These are phyloP conservation scores for Kryptolebias ocellatus DNA, from an alignment of 2,797 vertebrate genomes.

Conservation along the genomic window DNA sequence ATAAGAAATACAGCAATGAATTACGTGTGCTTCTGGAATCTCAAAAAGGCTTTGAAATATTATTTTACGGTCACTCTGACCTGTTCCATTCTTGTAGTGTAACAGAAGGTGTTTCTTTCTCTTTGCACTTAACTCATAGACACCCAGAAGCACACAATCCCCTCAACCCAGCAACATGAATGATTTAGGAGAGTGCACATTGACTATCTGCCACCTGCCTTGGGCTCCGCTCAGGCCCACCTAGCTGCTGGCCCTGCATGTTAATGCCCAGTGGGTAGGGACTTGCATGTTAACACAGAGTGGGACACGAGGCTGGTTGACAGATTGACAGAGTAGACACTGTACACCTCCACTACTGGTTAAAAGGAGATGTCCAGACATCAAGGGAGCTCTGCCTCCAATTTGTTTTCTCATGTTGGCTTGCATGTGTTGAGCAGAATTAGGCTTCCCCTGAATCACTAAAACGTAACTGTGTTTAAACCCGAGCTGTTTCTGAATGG, in stretches of 20 bases:
- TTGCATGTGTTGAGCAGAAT: slow-evolving; percentile 1
- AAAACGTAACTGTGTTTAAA: slow-evolving; percentile 1
- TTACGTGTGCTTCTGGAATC: slow-evolving; percentile 28
- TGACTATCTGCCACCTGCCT: slow-evolving; percentile 84
- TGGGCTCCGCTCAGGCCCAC: slow-evolving; percentile 74
- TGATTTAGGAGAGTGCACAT: slow-evolving; percentile 83
- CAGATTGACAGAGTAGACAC: slow-evolving; percentile 63
- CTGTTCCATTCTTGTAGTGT: slow-evolving; percentile 50
- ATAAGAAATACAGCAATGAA: slow-evolving; percentile 45
- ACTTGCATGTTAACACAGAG: slow-evolving; percentile 76
- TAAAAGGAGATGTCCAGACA: slow-evolving; percentile 42
- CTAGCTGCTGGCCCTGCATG: slow-evolving; percentile 78
- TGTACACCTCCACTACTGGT: slow-evolving; percentile 37
- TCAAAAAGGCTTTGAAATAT: slow-evolving; percentile 35
- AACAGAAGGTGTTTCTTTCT: slow-evolving; percentile 34
- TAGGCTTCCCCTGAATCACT: slow-evolving; percentile 8
- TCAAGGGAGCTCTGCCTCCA: slow-evolving; percentile 32
- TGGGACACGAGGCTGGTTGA: slow-evolving; percentile 59
- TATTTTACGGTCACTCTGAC: slow-evolving; percentile 37
- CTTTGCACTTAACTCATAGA: slow-evolving; percentile 27
- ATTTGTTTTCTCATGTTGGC: slow-evolving; percentile 25
- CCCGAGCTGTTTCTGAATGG: slow-evolving; percentile 2
- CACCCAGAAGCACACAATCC: slow-evolving; percentile 33
- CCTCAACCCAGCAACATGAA: slow-evolving; percentile 75
- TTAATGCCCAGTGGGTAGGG: slow-evolving; percentile 71